phyloP scores from a whole-genome alignment of 2,797 vertebrate genomes.

The Heliangelus exortis region DNA sequence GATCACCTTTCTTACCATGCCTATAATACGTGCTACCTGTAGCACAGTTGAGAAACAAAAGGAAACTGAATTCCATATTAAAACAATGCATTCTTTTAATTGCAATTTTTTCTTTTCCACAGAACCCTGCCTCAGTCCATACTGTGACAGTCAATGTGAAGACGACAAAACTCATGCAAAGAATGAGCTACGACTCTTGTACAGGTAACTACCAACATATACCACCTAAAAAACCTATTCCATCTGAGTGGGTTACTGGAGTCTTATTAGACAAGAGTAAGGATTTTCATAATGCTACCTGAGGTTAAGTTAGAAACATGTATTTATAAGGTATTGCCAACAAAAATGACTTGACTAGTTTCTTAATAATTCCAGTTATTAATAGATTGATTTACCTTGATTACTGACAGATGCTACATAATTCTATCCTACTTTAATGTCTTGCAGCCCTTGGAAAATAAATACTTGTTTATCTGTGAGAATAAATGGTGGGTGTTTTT shows the following conservation, averaged over 20 bases:
- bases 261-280: background rate
- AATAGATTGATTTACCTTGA: background rate
- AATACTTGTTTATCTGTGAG: background rate
- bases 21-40: background rate
- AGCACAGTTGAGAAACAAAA: background rate
- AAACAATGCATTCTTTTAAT: background rate
- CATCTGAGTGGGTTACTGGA: background rate
- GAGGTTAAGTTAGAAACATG: background rate
- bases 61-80: background rate
- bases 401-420: background rate
- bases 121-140: background rate
- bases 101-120: background rate
- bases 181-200: background rate
- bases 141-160: background rate
- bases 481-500: background rate
- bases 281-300: background rate
- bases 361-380: background rate
- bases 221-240: background rate
- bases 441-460: background rate
- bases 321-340: background rate
- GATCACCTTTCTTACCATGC: background rate
- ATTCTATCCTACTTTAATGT: background rate
- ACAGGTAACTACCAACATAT: background rate
- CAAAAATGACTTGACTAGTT: background rate
- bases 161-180: background rate